These are phyloP conservation scores for Drosophila punjabiensis DNA, from an alignment of 1,140 invertebrate genomes.

Conservation along the genomic window DNA sequence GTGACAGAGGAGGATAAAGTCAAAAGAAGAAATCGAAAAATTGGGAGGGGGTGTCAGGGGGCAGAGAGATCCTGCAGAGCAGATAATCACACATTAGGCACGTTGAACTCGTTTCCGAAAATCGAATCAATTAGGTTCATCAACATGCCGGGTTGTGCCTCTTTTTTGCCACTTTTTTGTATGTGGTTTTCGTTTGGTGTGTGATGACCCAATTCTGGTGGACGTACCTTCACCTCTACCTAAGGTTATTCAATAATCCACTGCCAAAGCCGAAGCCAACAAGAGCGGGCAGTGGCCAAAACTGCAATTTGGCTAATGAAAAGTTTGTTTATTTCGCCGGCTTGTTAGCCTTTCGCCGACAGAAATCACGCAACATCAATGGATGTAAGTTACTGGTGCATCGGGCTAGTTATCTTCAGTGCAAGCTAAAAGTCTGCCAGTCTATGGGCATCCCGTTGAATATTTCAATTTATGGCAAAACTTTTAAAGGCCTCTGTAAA, in stretches of 20 bases:
- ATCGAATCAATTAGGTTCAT: slow-evolving; percentile 51
- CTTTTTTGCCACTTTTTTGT: neutral
- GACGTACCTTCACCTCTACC: slow-evolving; percentile 11
- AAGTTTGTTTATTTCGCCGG: slow-evolving; percentile 46
- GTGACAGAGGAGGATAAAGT: neutral
- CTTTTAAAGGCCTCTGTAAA: neutral
- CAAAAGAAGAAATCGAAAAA: slow-evolving; percentile 1
- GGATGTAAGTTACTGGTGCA: slow-evolving; percentile 68
- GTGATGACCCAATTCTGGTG: slow-evolving; percentile 42
- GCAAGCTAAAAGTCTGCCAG: slow-evolving; percentile 4
- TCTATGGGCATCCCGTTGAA: neutral
- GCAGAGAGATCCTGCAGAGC: slow-evolving; percentile 26
- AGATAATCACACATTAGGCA: slow-evolving; percentile 79
- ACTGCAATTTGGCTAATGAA: slow-evolving; percentile 78
- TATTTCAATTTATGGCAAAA: slow-evolving; percentile 28
- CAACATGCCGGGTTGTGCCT: slow-evolving; percentile 25
- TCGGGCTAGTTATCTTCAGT: slow-evolving; percentile 19
- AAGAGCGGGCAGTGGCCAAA: slow-evolving; percentile 26
- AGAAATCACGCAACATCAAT: slow-evolving; percentile 65
- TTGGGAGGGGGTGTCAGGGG: neutral
- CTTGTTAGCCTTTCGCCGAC: slow-evolving; percentile 22
- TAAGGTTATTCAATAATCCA: slow-evolving; percentile 72
- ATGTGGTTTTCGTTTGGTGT: neutral
- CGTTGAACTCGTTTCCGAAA: slow-evolving; percentile 56
- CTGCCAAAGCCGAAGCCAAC: slow-evolving; percentile 6